Evolutionary conservation across 2,113 vertebrate species (phyloP), one percentile per base, ranked within the genome.

Genomic region (Gasterosteus aculeatus): DNA sequence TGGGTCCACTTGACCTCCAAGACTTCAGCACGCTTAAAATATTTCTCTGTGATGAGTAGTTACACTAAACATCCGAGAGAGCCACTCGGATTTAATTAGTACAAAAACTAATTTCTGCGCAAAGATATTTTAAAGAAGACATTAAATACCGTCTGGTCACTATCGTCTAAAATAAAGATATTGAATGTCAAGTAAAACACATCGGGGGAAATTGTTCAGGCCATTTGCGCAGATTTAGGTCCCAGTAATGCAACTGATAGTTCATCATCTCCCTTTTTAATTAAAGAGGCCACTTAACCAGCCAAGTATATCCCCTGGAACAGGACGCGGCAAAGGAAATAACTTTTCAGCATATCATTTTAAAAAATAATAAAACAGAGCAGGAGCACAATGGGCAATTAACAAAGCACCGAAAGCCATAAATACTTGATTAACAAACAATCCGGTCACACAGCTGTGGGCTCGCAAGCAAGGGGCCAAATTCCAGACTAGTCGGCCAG

Each of bases 391-490:
- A 89, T 65, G 72, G 69, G 81, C 77, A 94, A 93, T 92, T 93
- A 93, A 90, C 91, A 91, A 81, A 89, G 72, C 75, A 65, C 78
- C 29, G 76, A 78, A 91, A 83, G 71, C 81, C 84, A 79, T 93
- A 93, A 93, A 94, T 89, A 88, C 82, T 87, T 92, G 80, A 86
- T 89, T 84, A 89, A 90, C 87, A 91, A 87, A 88, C 90, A 88
- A 49, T 65, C 79, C 72, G 61, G 80, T 76, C 83, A 82, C 75
- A 78, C 39, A 47, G 77, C 75, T 75, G 77, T 69, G 77, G 14
- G 59, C 77, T 85, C 78, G 70, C 83, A 73, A 85, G 82, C 77
- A 49, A 80, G 81, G 86, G 86, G 75, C 82, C 5, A 91, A 87
- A 93, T 93, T 93, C 89, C 92, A 83, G 89, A 89, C 72, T 65